Evolutionary conservation across 2,888 invertebrate genomes (phyloP), one percentile per base, ranked within the genome.

Genomic region (Heliconius ethilla): DNA sequence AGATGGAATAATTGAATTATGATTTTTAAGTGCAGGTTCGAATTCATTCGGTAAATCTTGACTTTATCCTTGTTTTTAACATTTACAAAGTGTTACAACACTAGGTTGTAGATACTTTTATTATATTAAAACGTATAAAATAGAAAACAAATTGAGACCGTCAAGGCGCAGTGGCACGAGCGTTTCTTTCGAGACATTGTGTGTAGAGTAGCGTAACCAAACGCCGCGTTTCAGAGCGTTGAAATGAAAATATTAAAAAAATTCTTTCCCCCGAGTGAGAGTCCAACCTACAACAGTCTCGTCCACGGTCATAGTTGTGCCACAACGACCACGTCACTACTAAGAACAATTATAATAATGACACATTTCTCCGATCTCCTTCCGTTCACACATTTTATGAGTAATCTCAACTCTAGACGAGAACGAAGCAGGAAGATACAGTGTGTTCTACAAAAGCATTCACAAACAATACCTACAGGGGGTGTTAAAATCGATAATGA

Each of bases 1-100:
- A 74, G 33, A 55, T 77, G 67, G 37, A 29, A 74, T 77, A 67
- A 67, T 77, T 77, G 59, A 69, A 62, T 77, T 77, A 74, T 63
- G 45, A 25, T 63, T 27, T 65, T 65, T 65, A 45, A 74, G 74
- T 59, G 25, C 59, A n/a, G 33, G 33, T 59, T 59, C 37, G 7
- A 37, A 72, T 59, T 72, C 37, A 72, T 72, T 72, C n/a, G 29
- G 55, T 18, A 67, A n/a, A 37, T 37, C 67, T 69, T 69, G n/a
- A 25, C 15, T 25, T 40, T 40, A 25, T n/a, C 40, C 6, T 15
- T 69, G 6, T n/a, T 69, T 37, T 37, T 6, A 27, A 7, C 7
- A 37, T 37, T 37, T 67, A 7, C 13, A 29, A 6, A 25, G 2
- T 63, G 27, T 15, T 5, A 18, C 22, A 51, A 22, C 0, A 51